These are phyloP conservation scores for Leucopsar rothschildi DNA, from an alignment of 2,113 vertebrate genomes.

Conservation along the genomic window DNA sequence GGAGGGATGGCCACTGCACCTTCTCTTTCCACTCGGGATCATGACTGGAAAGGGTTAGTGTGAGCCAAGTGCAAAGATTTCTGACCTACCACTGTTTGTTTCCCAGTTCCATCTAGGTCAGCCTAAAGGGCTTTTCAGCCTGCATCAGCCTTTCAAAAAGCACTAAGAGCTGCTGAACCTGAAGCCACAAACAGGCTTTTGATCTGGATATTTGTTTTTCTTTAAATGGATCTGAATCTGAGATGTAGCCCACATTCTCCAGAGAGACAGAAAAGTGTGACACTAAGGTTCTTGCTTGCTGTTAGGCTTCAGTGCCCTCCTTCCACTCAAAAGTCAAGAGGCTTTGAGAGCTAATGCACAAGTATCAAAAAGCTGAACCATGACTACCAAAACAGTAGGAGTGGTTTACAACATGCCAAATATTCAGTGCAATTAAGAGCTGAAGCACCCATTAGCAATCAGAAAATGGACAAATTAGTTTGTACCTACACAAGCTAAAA, in stretches of 20 bases:
- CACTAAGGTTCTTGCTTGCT: background rate
- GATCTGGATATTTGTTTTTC: background rate
- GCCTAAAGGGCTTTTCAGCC: background rate
- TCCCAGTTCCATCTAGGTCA: background rate
- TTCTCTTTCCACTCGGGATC: background rate
- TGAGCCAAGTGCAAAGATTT: background rate
- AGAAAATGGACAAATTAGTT: conserved; percentile 79
- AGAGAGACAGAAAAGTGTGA: background rate
- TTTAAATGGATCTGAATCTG: background rate
- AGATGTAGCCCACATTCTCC: background rate
- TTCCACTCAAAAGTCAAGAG: background rate
- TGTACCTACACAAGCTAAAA: conserved; percentile 70
- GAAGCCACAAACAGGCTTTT: background rate
- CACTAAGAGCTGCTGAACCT: background rate
- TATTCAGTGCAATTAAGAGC: conserved; percentile 79
- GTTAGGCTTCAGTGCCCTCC: background rate
- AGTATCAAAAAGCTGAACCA: background rate
- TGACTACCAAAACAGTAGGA: background rate
- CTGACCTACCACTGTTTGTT: background rate
- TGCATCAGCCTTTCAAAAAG: background rate
- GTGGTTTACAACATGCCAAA: conserved; percentile 63
- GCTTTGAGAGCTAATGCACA: background rate
- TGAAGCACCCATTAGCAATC: conserved; percentile 85
- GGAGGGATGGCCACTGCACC: background rate
- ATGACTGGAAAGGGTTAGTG: background rate